Evolutionary conservation across 2,888 invertebrate genomes (phyloP), one percentile per base, ranked within the genome.

Genomic region (Amorpha juglandis): DNA sequence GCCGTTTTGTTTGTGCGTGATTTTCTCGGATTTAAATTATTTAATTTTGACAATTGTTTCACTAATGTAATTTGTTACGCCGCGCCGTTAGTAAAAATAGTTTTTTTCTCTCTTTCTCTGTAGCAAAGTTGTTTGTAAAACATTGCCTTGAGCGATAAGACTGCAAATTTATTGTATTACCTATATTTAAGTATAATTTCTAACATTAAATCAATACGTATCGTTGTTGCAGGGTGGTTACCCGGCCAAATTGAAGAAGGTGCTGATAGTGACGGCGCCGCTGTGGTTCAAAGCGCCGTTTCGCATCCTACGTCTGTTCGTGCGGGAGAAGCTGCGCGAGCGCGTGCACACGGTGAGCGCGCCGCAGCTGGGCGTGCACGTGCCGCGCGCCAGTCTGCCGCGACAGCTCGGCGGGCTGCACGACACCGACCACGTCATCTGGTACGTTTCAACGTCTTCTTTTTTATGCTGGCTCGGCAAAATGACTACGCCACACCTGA

Each of bases 241-340:
- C 94, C 99, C 99, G 75, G 99, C 99, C 38, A 97, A 98, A 82
- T 93, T 99, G 84, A 99, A 99, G 92, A 99, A 99, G 92, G 99
- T 99, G 74, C 94, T 99, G 71, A 99, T 99, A 84, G 99, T 98
- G 78, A 98, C 99, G 71, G 99, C 99, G 62, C 99, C 99, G 65
- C 94, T 99, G 84, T 99, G 99, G 99, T 99, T 99, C 92, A 98
- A 98, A 92, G 99, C 99, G 68, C 99, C 99, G 0, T 99, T 99
- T 92, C 98, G 98, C 85, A 98, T 99, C 82, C 95, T 99, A 65
- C 95, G 99, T 65, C 94, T 99, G 78, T 99, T 99, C 92, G 98
- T 99, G 67, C 95, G 98, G 70, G 99, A 99, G 92, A 99, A 99
- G 92, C 94, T 99, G 76, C 95, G 99, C 74, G 99, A 99, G 90